Evolutionary conservation across 2,113 vertebrate genomes (phyloP).

Genomic region (Hydrochoerus hydrochaeris): DNA sequence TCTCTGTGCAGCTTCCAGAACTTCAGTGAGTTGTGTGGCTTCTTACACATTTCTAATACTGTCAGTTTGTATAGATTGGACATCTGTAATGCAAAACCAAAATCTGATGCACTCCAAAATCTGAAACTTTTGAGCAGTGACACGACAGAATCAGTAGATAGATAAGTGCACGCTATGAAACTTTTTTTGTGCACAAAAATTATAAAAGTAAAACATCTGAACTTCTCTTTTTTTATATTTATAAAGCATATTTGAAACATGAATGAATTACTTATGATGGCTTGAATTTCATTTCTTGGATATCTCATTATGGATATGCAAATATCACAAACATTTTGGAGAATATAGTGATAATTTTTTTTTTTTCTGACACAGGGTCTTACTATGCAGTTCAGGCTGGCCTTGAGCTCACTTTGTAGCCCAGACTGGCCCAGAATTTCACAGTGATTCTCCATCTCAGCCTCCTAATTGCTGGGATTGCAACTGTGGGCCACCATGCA

Average conservation of each 20-base stretch:
- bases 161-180: background rate
- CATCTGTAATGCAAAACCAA: too few species aligned
- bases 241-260: background rate
- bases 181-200: background rate
- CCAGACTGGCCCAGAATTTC: too few species aligned
- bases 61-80: background rate
- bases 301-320: background rate
- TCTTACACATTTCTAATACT: background rate
- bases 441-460: too few species aligned
- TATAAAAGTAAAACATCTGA: background rate
- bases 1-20: background rate
- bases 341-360: background rate
- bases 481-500: too few species aligned
- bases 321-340: background rate
- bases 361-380: too few species aligned
- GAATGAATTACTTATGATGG: background rate
- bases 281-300: background rate
- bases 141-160: background rate
- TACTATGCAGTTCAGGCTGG: too few species aligned
- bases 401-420: too few species aligned
- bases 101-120: background rate
- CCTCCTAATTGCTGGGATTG: too few species aligned
- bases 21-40: background rate
- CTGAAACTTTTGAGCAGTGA: background rate
- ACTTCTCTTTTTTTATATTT: background rate